Percentiles rank a stretch among this genome's conserved stretches.
These are phyloP conservation scores for Leptodactylus fallax DNA, from an alignment of 2,797 vertebrate species.

Conservation along the genomic window DNA sequence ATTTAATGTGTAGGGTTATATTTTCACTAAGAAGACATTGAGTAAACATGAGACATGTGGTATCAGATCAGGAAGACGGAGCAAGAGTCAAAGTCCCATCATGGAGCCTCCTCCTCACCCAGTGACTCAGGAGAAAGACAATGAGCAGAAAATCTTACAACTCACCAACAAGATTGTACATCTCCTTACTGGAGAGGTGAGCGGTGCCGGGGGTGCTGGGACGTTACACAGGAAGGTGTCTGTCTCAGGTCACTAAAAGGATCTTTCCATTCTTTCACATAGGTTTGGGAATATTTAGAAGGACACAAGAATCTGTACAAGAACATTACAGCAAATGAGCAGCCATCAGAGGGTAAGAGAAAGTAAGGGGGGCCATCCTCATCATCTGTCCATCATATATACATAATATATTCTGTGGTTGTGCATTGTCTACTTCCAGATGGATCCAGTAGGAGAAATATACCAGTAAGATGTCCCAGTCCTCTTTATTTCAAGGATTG, in stretches of 20 bases:
- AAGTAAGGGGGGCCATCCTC: neutral
- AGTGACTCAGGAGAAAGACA: neutral
- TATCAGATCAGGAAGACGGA: neutral
- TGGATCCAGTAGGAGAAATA: neutral
- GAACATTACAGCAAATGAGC: neutral
- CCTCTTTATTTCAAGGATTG: neutral
- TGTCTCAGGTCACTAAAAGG: neutral
- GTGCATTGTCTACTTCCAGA: neutral
- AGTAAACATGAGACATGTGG: neutral
- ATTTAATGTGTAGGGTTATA: neutral
- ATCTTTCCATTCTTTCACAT: neutral
- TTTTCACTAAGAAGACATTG: neutral
- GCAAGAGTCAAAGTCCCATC: neutral
- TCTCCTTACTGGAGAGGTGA: slow-evolving; percentile 26
- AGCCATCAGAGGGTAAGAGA: neutral
- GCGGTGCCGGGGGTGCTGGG: neutral
- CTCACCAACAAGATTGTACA: neutral
- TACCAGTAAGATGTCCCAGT: neutral
- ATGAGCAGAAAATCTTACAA: neutral
- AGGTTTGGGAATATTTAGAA: slow-evolving; percentile 30
- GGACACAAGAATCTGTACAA: neutral
- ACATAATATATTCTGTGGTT: neutral
- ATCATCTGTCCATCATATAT: neutral
- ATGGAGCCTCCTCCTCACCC: no score
- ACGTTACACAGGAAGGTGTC: neutral